Conservation (phyloP, 2,888 invertebrate species). For the Leptopilina drosophilae region DNA sequence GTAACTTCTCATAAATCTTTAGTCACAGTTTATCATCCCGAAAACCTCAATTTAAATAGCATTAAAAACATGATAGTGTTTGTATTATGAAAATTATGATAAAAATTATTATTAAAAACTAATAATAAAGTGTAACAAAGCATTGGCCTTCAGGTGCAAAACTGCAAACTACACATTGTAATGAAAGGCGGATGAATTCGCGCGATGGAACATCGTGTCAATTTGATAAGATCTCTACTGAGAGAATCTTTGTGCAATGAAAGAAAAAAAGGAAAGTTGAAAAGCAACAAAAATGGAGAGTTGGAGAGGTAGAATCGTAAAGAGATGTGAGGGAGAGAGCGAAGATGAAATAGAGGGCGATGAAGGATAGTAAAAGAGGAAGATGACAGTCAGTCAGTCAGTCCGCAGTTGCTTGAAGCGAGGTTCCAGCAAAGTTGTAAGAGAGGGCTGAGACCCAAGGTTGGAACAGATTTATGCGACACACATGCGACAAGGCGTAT, state of each 20-base stretch:
- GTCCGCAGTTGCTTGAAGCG: slow-evolving; percentile 54
- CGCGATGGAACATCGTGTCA: slow-evolving; percentile 53
- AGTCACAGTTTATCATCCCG: too few relatives aligned
- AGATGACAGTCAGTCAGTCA: slow-evolving; percentile 62
- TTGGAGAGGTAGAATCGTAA: slow-evolving; percentile 45
- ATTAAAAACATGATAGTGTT: too few relatives aligned
- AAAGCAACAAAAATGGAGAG: background rate
- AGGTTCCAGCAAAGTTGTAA: slow-evolving; percentile 62
- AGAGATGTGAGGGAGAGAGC: slow-evolving; percentile 44
- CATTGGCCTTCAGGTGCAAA: slow-evolving; percentile 28
- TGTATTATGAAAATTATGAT: too few relatives aligned
- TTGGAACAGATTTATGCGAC: slow-evolving; percentile 76
- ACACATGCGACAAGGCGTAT: slow-evolving; percentile 76
- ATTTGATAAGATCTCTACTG: slow-evolving; percentile 47
- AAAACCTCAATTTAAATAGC: too few relatives aligned
- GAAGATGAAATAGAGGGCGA: slow-evolving; percentile 41
- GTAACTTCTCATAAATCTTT: too few relatives aligned
- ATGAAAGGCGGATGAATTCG: slow-evolving; percentile 53
- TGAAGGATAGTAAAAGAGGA: slow-evolving; percentile 46
- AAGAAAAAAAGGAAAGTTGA: too few relatives aligned
- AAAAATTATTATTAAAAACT: too few relatives aligned
- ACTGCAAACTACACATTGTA: background rate
- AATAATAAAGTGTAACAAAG: too few relatives aligned
- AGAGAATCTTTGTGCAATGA: background rate
- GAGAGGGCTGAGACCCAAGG: slow-evolving; percentile 69